Evolutionary conservation across 2,888 invertebrate genomes (phyloP), one percentile per base, ranked within the genome.

Genomic region (Magallana nippona): DNA sequence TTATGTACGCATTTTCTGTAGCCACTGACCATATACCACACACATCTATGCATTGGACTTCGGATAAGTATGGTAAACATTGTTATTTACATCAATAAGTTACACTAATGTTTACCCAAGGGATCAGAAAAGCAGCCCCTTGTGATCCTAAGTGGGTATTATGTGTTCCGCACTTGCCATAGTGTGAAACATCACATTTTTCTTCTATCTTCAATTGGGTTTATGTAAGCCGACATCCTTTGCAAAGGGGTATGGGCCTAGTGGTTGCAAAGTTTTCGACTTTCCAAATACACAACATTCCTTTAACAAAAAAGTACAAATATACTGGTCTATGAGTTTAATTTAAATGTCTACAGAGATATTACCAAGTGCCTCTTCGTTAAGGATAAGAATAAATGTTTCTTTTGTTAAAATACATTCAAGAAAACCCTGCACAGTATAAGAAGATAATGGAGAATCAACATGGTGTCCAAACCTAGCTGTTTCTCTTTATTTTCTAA

Each of bases 181-280:
- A 71, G 71, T 71, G 71, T 71, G 71, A 71, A 71, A 71, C 71
- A 71, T 71, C 71, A 71, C 27, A 71, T 71, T 71, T 71, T 71
- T 71, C 71, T 71, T 22, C 22, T 71, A 71, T 71, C 27, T 32
- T 32, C 71, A 71, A 22, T 71, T 71, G 71, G 32, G 22, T 71
- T 27, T 44, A 44, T 44, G 8, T 71, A 71, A 71, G 71, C 71
- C 71, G 71, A 27, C 27, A 71, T 22, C 8, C 71, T 22, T 3
- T 22, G 71, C 27, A 44, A 44, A 8, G 44, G 44, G 44, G 44
- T 44, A 44, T 44, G 44, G 8, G 44, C 44, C 44, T 44, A 44
- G 44, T 44, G 44, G 44, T 44, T 44, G 44, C 44, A 44, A 44
- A 44, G 44, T 44, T 44, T 44, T 44, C 44, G 44, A 44, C 44